Conservation (phyloP, 1,140 invertebrate species). For the Cecropterus lyciades region DNA sequence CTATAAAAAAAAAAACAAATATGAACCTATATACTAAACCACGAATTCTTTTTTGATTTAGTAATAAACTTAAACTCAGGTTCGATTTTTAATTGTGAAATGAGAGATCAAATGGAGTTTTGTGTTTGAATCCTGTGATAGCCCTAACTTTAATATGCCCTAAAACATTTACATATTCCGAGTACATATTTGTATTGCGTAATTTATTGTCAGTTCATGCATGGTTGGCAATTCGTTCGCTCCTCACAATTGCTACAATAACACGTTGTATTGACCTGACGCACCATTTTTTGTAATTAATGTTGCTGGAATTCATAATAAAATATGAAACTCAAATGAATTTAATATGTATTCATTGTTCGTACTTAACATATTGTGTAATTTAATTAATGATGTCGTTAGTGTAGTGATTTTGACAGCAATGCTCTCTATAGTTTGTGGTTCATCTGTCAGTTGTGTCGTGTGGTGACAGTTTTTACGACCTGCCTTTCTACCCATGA, state of each 20-base stretch:
- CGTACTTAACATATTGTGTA: background rate
- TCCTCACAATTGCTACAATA: conserved; percentile 6
- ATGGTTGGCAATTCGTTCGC: conserved; percentile 3
- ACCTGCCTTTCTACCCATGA: too few relatives aligned
- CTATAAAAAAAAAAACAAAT: too few relatives aligned
- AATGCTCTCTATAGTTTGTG: background rate
- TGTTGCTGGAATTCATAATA: background rate
- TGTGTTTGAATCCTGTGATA: too few relatives aligned
- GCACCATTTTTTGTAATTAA: conserved; percentile 7
- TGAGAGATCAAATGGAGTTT: too few relatives aligned
- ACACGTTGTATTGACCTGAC: conserved; percentile 1
- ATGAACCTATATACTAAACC: too few relatives aligned
- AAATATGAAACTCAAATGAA: background rate
- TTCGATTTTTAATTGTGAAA: too few relatives aligned
- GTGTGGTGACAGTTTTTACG: too few relatives aligned
- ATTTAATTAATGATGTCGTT: background rate
- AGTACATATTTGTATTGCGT: background rate
- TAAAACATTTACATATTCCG: conserved; percentile 1
- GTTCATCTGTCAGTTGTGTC: too few relatives aligned
- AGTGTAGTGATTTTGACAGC: too few relatives aligned
- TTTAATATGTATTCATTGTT: conserved; percentile 2
- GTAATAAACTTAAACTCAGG: too few relatives aligned
- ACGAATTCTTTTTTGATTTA: too few relatives aligned
- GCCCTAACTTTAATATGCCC: background rate
- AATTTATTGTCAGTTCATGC: conserved; percentile 8